A percentile compares a stretch with the other conserved stretches of the same genome.
Evolutionary conservation across 2,113 vertebrate genomes (phyloP).

Genomic region (Zapornia atra): DNA sequence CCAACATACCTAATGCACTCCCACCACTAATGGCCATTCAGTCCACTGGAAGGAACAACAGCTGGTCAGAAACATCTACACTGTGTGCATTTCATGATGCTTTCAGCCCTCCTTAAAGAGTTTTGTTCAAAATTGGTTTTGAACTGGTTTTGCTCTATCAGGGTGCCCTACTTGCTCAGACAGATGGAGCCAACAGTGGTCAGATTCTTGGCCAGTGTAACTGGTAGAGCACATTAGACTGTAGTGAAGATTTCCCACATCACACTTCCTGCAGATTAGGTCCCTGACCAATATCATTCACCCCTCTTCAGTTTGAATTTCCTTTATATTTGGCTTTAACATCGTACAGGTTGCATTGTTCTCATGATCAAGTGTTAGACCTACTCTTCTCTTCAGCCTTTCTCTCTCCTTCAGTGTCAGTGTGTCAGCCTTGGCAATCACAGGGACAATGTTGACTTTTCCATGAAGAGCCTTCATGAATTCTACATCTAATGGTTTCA

Average conservation of each 20-base stretch:
- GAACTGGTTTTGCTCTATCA: background rate
- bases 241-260: background rate
- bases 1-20: background rate
- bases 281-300: background rate
- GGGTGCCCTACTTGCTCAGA: background rate
- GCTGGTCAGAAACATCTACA: background rate
- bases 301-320: background rate
- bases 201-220: background rate
- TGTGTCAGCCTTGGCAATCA: constrained; percentile 89
- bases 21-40: background rate
- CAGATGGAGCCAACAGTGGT: background rate
- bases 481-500: constrained; percentile 90
- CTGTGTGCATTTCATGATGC: too few species aligned
- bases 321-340: background rate
- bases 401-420: constrained; percentile 87
- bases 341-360: background rate
- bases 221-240: background rate
- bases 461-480: constrained; percentile 93
- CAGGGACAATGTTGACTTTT: constrained; percentile 92
- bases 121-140: background rate
- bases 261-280: background rate
- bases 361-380: background rate
- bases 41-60: background rate
- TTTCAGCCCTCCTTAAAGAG: fast-evolving
- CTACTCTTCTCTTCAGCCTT: constrained; percentile 86